Conservation (phyloP, 2,888 invertebrate species). For the Antitype chi region DNA sequence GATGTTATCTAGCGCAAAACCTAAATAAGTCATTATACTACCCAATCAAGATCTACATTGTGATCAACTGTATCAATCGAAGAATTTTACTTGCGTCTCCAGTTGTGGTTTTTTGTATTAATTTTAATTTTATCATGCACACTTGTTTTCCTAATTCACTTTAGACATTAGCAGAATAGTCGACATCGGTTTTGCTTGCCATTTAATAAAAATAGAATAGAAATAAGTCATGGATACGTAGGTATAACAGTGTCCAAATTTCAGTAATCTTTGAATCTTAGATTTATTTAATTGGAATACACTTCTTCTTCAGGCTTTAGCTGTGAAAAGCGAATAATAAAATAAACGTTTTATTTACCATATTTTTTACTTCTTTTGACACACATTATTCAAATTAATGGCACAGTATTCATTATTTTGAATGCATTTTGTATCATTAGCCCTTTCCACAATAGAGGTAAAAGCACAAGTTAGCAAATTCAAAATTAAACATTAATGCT, state of each 20-base stretch:
- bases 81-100: too few relatives aligned
- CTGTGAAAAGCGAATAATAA: background rate
- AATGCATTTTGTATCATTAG: background rate
- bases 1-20: slow-evolving; percentile 1
- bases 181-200: too few relatives aligned
- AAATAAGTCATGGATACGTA: background rate
- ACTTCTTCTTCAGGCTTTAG: background rate
- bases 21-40: background rate
- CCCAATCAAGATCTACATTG: too few relatives aligned
- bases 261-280: background rate
- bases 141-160: too few relatives aligned
- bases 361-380: too few relatives aligned
- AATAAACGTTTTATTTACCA: background rate
- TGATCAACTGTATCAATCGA: too few relatives aligned
- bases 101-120: too few relatives aligned
- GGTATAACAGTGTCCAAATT: background rate
- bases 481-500: slow-evolving; percentile 3
- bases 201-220: too few relatives aligned
- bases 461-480: background rate
- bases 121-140: too few relatives aligned
- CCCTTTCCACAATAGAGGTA: background rate
- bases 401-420: too few relatives aligned
- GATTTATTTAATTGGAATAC: background rate
- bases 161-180: too few relatives aligned
- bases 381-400: too few relatives aligned